These are phyloP conservation scores for Rotaria sp. DNA, from an alignment of 2,888 invertebrate genomes.

Conservation along the genomic window DNA sequence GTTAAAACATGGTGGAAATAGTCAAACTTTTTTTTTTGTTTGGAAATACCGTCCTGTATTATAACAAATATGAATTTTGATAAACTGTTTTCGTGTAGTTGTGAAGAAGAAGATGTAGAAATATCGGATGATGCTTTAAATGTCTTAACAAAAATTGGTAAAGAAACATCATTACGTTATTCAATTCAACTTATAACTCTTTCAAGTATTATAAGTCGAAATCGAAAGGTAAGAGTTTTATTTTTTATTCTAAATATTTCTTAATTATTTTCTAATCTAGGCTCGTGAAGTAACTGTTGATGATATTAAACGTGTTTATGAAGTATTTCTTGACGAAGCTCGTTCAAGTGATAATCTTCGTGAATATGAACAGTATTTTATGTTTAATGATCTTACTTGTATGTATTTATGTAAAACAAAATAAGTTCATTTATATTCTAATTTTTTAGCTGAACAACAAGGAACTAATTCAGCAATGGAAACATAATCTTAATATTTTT, in stretches of 20 bases:
- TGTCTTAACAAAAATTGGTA: slow-evolving; percentile 81
- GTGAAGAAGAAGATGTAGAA: slow-evolving; percentile 94
- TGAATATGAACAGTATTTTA: slow-evolving; percentile 89
- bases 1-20: too few relatives aligned
- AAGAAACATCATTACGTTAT: slow-evolving; percentile 85
- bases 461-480: background rate
- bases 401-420: slow-evolving; percentile 1
- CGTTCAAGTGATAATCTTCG: slow-evolving; percentile 84
- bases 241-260: too few relatives aligned
- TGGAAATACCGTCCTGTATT: too few relatives aligned
- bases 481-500: background rate
- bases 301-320: slow-evolving; percentile 88
- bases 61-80: too few relatives aligned
- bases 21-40: too few relatives aligned
- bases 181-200: slow-evolving; percentile 94
- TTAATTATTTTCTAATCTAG: slow-evolving; percentile 53
- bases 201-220: slow-evolving; percentile 81
- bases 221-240: slow-evolving; percentile 67
- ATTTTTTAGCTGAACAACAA: slow-evolving; percentile 56
- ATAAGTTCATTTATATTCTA: slow-evolving; percentile 35
- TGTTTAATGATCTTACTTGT: slow-evolving; percentile 63
- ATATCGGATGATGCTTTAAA: slow-evolving; percentile 81
- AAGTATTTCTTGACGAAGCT: slow-evolving; percentile 83
- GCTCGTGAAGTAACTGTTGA: slow-evolving; percentile 65
- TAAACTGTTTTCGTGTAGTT: slow-evolving; percentile 49